Evolutionary conservation across 2,113 vertebrate genomes (phyloP), one percentile per base, ranked within the genome.

Genomic region (Aplodontia rufa): DNA sequence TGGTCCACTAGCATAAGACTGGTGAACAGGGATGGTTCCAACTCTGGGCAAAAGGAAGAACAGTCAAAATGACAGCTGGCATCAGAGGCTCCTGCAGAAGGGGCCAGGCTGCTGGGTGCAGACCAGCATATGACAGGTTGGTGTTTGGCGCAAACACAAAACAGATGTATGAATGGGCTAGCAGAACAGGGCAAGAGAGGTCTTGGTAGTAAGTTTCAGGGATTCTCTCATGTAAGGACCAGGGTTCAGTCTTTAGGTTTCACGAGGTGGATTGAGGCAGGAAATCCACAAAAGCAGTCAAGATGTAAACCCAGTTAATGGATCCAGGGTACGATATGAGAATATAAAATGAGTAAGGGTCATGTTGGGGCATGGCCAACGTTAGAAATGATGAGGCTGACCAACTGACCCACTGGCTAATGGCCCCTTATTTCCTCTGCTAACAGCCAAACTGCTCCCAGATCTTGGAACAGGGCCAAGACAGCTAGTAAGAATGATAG

Each of bases 341-440:
- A 66, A 93, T 76, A 79, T 68, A 60, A 91, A 94, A 80, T 35
- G n/a, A 97, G 12, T 28, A 96, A 79, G 14, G 58, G 47, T 92
- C 37, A 84, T 28, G 32, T 17, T 53, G 90, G n/a, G n/a, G 6
- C 45, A 89, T 60, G 35, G 62, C n/a, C 68, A 90, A 78, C 10
- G 82, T 69, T 40, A 96, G n/a, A 90, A 94, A 94, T 76, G 64
- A 92, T 80, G 80, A 95, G 35, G 45, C 30, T 93, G 40, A 51
- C 47, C 79, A 82, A 94, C 24, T 71, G 62, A 95, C 80, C 75
- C 87, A 89, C 11, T 89, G 75, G 91, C 49, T 58, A 87, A 71
- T 16, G n/a, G 85, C 30, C 66, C 28, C 75, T 94, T 83, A 93
- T 84, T 80, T 90, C 55, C 68, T 93, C 58, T 89, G 68, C 78